A percentile compares a stretch with the other conserved stretches of the same genome.
phyloP scores from a whole-genome alignment of 2,888 invertebrate genomes.

The Acanthoscelides obtectus region DNA sequence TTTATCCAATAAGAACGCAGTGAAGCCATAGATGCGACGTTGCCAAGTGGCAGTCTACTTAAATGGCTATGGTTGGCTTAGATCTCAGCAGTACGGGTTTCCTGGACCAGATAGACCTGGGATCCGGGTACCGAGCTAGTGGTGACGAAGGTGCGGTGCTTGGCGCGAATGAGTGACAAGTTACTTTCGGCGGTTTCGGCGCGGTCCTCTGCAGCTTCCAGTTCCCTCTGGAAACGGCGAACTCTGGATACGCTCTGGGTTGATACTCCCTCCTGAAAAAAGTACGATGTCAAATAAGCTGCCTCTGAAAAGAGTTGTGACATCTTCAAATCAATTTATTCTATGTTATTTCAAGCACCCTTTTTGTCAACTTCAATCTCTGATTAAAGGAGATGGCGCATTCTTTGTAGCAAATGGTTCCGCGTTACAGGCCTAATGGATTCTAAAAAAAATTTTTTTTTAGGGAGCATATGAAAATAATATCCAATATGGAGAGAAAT shows the following conservation, averaged over 20 bases:
- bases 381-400: too few relatives aligned
- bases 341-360: too few relatives aligned
- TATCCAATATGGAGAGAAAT: too few relatives aligned
- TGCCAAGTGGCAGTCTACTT: slow-evolving; percentile 13
- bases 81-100: slow-evolving; percentile 56
- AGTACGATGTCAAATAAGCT: too few relatives aligned
- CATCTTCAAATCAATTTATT: too few relatives aligned
- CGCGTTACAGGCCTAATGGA: too few relatives aligned
- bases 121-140: slow-evolving; percentile 89
- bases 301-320: too few relatives aligned
- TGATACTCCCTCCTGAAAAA: slow-evolving; percentile 77
- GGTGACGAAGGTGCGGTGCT: slow-evolving; percentile 97
- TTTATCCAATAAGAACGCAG: not conserved
- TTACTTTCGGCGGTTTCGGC: slow-evolving; percentile 94
- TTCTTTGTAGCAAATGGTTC: too few relatives aligned
- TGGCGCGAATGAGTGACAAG: slow-evolving; percentile 91
- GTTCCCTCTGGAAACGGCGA: slow-evolving; percentile 96
- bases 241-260: slow-evolving; percentile 91
- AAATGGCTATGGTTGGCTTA: slow-evolving; percentile 31
- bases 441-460: too few relatives aligned
- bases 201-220: slow-evolving; percentile 96
- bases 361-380: too few relatives aligned
- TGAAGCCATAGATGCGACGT: not conserved
- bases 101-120: slow-evolving; percentile 86
- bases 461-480: too few relatives aligned